Percentiles rank a stretch among this genome's conserved stretches.
These are phyloP conservation scores for Agrotis clavis DNA, from an alignment of 2,888 invertebrate species.

Conservation along the genomic window DNA sequence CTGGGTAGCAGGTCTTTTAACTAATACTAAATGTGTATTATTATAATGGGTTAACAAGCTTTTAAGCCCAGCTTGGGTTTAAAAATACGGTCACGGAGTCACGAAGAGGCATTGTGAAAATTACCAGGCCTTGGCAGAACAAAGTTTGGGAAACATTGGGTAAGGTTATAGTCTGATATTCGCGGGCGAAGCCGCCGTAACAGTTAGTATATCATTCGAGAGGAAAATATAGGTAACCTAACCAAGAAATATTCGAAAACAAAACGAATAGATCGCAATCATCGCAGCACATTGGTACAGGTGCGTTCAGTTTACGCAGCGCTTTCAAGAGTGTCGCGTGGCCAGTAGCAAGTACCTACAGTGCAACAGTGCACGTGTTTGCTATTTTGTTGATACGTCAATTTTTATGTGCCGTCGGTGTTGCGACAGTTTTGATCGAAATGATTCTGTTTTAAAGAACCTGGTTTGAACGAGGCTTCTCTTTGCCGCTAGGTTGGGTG, in stretches of 20 bases:
- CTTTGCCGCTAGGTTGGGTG: neutral
- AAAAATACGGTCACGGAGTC: too few species aligned
- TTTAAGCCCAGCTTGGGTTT: too few species aligned
- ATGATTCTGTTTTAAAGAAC: neutral
- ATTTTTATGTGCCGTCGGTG: constrained; percentile 35
- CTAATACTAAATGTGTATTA: too few species aligned
- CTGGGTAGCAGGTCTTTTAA: too few species aligned
- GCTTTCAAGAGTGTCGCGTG: constrained; percentile 48
- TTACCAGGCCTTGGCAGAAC: too few species aligned
- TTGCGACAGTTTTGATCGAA: constrained; percentile 16
- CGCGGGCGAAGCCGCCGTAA: too few species aligned
- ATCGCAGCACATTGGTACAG: constrained; percentile 62
- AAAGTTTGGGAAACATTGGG: too few species aligned
- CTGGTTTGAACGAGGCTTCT: neutral
- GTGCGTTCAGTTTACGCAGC: constrained; percentile 68
- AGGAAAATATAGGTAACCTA: too few species aligned
- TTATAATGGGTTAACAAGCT: too few species aligned
- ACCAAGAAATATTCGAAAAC: neutral
- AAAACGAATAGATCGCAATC: neutral
- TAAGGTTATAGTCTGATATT: too few species aligned
- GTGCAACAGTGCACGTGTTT: constrained; percentile 41
- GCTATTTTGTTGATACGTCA: constrained; percentile 40
- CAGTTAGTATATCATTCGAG: neutral
- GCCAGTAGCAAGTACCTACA: constrained; percentile 26
- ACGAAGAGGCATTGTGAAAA: too few species aligned